Percentiles rank a stretch among this genome's conserved stretches.
phyloP scores from a whole-genome alignment of 2,113 vertebrate genomes.

The Chauna torquata region DNA sequence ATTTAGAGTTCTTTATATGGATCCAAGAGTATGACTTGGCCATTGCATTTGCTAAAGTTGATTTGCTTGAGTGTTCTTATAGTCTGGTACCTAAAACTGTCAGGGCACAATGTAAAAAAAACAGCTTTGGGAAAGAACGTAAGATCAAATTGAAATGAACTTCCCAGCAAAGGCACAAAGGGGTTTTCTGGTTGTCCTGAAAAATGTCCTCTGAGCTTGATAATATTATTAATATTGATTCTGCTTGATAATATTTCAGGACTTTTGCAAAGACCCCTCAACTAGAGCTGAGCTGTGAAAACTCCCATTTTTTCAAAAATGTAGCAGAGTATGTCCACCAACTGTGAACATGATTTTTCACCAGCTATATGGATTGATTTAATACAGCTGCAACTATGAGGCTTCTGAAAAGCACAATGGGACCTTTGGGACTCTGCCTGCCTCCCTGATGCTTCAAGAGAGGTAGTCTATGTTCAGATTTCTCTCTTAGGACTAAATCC shows the following conservation, averaged over 20 bases:
- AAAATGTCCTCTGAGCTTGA: neutral
- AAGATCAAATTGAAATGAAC: neutral
- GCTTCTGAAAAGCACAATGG: constrained; percentile 4
- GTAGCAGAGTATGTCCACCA: neutral
- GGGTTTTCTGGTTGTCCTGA: neutral
- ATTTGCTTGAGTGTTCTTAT: neutral
- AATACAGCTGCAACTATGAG: neutral
- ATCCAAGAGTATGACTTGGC: neutral
- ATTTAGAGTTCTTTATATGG: neutral
- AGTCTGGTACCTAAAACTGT: neutral
- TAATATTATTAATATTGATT: neutral
- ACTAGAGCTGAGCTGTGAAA: neutral
- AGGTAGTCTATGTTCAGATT: neutral
- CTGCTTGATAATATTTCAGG: neutral
- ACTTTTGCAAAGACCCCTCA: neutral
- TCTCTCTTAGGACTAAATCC: neutral
- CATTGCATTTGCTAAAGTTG: neutral
- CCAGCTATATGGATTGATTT: constrained; percentile 5
- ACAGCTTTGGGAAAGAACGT: neutral
- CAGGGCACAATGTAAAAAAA: neutral
- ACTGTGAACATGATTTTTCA: neutral
- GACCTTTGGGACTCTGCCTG: neutral
- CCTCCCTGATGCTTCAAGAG: neutral
- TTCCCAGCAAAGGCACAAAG: neutral
- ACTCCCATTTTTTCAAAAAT: neutral